Evolutionary conservation across 1,140 invertebrate genomes (phyloP), one percentile per base, ranked within the genome.

Genomic region (Temnothorax curvispinosus): DNA sequence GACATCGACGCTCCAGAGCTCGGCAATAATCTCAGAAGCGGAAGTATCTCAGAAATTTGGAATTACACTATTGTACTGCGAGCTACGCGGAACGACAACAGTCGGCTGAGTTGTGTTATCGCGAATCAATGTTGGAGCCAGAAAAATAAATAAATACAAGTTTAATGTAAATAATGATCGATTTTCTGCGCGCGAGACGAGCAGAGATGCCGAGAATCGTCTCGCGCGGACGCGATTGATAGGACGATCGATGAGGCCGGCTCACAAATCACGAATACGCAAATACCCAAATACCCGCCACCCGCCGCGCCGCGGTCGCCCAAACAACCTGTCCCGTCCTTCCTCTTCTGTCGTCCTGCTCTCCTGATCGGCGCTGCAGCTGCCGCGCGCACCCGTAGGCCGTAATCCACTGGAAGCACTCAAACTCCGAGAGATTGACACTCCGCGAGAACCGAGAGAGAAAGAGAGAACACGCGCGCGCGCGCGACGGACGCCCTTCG

Each of bases 381-480:
- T 89, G 85, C 67, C 65, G 35, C 47, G 27, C 67, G 60, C 27
- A 15, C 18, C 7, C 47, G 11, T 47, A 44, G 27, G 27, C 18
- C 18, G 60, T 90, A 90, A 90, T 90, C 89, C 89, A 90, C 85
- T 88, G 75, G 80, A 65, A 88, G 64, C 64, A 67, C 64, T 67
- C 64, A 67, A 64, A 89, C 81, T 77, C 21, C 27, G 13, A 50
- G 44, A 76, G 47, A 11, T 35, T 38, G 32, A 80, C 89, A 90
- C 88, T 85, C 52, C 58, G 52, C 54, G 38, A 27, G 27, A 27
- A 27, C 27, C 27, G 27, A 27, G 27, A 27, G 27, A 27, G 27
- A 1, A 27, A 27, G 27, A 27, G 27, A 27, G 27, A 27, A 27
- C 27, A 0, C 21, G 27, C 27, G 21, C 21, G 27, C 27, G 27